These are phyloP conservation scores for Neelides folsomi DNA, from an alignment of 2,888 invertebrate species.

Conservation along the genomic window DNA sequence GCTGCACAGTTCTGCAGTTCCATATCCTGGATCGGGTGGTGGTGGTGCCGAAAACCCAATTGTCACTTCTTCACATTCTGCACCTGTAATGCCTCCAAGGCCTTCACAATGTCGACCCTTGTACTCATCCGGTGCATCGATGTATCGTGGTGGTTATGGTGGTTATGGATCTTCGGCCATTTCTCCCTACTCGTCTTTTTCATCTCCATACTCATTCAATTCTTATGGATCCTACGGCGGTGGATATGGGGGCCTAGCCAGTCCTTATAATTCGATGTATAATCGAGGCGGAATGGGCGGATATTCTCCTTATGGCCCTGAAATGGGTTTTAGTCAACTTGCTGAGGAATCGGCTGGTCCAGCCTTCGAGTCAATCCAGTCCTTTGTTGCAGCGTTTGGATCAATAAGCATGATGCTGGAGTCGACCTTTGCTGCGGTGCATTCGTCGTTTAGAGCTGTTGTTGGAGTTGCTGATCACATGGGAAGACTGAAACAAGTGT, in stretches of 20 bases:
- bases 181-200: slow-evolving; percentile 12
- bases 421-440: slow-evolving; percentile 88
- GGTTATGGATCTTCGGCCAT: background rate
- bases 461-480: slow-evolving; percentile 93
- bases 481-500: slow-evolving; percentile 68
- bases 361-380: slow-evolving; percentile 89
- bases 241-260: slow-evolving; percentile 6
- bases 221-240: slow-evolving; percentile 5
- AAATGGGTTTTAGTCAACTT: slow-evolving; percentile 54
- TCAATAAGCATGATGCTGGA: slow-evolving; percentile 94
- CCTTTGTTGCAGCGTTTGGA: slow-evolving; percentile 76
- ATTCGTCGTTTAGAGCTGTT: slow-evolving; percentile 88
- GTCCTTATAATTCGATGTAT: slow-evolving; percentile 4
- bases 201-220: slow-evolving; percentile 7
- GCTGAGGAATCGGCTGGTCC: slow-evolving; percentile 84
- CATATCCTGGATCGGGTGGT: slow-evolving; percentile 19
- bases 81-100: slow-evolving; percentile 29
- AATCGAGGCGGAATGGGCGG: slow-evolving; percentile 11
- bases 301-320: slow-evolving; percentile 14
- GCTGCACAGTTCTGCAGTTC: slow-evolving; percentile 29
- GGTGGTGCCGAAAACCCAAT: slow-evolving; percentile 5
- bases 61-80: background rate
- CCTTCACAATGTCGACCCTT: slow-evolving; percentile 19
- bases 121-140: slow-evolving; percentile 11
- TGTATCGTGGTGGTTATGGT: slow-evolving; percentile 1